Percentiles rank a stretch among this genome's conserved stretches.
Conservation (phyloP, 2,888 invertebrate genomes). For the Onchidella celtica region DNA sequence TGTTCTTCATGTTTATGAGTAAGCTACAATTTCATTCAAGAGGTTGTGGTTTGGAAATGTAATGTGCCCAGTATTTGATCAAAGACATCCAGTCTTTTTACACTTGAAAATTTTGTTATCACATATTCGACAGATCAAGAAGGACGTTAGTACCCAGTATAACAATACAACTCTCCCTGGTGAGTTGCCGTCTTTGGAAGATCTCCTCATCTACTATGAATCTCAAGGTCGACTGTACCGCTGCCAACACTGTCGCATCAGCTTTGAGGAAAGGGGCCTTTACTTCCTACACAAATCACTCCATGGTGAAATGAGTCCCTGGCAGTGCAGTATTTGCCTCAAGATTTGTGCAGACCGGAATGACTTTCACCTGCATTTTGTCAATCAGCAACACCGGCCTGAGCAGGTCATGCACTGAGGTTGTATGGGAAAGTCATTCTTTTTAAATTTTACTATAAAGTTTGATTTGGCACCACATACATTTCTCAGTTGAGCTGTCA, state of each 20-base stretch:
- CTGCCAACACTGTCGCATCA: constrained; percentile 71
- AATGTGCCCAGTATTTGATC: no score
- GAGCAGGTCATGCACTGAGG: constrained; percentile 43
- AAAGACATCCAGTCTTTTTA: no score
- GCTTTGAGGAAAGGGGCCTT: constrained; percentile 74
- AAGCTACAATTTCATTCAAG: no score
- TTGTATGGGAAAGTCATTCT: no score
- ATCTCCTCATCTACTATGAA: constrained; percentile 69
- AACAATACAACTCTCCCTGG: constrained; percentile 57
- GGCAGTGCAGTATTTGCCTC: constrained; percentile 74
- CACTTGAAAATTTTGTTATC: no score
- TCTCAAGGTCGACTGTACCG: constrained; percentile 71
- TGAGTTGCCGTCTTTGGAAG: constrained; percentile 67
- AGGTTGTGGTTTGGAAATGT: no score
- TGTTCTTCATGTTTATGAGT: no score
- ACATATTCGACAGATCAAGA: constrained; percentile 51
- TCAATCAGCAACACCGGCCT: constrained; percentile 69
- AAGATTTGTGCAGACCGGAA: constrained; percentile 71
- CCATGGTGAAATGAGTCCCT: constrained; percentile 69
- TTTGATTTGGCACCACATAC: no score
- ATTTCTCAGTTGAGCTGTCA: no score
- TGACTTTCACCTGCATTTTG: constrained; percentile 74
- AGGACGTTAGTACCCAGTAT: constrained; percentile 67
- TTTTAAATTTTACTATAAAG: no score
- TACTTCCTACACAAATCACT: constrained; percentile 73